phyloP scores from a whole-genome alignment of 2,888 invertebrate species.

The Acronicta leporina region DNA sequence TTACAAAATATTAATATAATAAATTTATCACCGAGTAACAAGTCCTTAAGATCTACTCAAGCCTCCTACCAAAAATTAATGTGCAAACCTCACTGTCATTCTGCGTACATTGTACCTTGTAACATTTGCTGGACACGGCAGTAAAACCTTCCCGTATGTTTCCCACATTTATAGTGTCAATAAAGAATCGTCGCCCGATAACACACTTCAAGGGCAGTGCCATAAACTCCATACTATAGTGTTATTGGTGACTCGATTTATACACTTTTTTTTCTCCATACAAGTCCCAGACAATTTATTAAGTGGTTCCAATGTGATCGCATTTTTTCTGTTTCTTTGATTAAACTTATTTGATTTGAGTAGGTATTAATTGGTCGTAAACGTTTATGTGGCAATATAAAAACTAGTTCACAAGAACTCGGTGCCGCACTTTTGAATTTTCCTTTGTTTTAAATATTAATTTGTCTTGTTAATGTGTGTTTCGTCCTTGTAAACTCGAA shows the following conservation, averaged over 20 bases:
- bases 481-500: conserved; percentile 43
- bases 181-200: conserved; percentile 83
- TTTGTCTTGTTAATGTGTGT: conserved; percentile 37
- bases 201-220: conserved; percentile 80
- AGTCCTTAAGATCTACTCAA: too few relatives aligned
- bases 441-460: conserved; percentile 32
- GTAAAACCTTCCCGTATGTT: conserved; percentile 68
- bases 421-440: conserved; percentile 21
- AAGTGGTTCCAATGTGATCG: conserved; percentile 74
- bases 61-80: background rate
- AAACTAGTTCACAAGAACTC: conserved; percentile 26
- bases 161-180: conserved; percentile 77
- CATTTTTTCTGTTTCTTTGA: conserved; percentile 70
- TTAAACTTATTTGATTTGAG: conserved; percentile 71
- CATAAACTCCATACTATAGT: conserved; percentile 85
- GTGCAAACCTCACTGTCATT: conserved; percentile 14
- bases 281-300: conserved; percentile 80
- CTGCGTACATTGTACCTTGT: conserved; percentile 27
- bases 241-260: conserved; percentile 85
- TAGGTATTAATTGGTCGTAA: conserved; percentile 73
- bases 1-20: background rate
- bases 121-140: conserved; percentile 40
- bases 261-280: conserved; percentile 72
- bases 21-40: background rate
- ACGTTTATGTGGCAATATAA: conserved; percentile 35